Conservation (phyloP, 2,888 invertebrate species). For the Apamea sordens region DNA sequence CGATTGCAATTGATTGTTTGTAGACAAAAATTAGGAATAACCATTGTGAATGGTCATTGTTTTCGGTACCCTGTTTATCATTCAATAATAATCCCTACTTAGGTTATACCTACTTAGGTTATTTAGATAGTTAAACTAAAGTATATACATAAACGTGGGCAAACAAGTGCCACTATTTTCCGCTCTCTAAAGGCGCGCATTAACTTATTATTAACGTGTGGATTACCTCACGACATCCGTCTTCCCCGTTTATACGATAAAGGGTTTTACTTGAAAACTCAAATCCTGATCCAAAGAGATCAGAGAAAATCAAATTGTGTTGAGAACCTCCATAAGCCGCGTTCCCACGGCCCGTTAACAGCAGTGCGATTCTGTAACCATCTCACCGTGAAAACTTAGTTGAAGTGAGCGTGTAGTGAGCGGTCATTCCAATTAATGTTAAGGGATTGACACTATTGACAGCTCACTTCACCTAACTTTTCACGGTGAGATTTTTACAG, state of each 20-base stretch:
- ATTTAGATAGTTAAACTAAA: not conserved
- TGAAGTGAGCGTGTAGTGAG: too few species aligned
- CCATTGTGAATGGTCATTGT: not conserved
- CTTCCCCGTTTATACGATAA: conserved; percentile 9
- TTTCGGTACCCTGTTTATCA: not conserved
- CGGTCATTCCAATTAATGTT: too few species aligned
- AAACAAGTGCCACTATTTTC: conserved; percentile 4
- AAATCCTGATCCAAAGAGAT: conserved; percentile 4
- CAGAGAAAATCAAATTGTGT: not conserved
- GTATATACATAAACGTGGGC: not conserved
- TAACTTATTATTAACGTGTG: conserved; percentile 26
- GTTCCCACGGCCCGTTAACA: not conserved
- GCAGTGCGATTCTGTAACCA: too few species aligned
- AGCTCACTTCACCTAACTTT: too few species aligned
- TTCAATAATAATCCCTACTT: not conserved
- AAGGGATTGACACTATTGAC: too few species aligned
- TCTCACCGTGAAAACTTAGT: too few species aligned
- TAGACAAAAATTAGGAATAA: too few species aligned
- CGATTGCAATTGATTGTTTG: not conserved
- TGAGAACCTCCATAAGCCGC: not conserved
- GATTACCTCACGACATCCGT: conserved; percentile 8
- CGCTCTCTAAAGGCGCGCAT: not conserved
- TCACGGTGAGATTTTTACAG: too few species aligned
- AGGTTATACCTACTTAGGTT: not conserved
- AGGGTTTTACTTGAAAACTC: conserved; percentile 9